A percentile compares a stretch with the other conserved stretches of the same genome.
These are phyloP conservation scores for Halictus ligatus DNA, from an alignment of 2,888 invertebrate species.

Conservation along the genomic window DNA sequence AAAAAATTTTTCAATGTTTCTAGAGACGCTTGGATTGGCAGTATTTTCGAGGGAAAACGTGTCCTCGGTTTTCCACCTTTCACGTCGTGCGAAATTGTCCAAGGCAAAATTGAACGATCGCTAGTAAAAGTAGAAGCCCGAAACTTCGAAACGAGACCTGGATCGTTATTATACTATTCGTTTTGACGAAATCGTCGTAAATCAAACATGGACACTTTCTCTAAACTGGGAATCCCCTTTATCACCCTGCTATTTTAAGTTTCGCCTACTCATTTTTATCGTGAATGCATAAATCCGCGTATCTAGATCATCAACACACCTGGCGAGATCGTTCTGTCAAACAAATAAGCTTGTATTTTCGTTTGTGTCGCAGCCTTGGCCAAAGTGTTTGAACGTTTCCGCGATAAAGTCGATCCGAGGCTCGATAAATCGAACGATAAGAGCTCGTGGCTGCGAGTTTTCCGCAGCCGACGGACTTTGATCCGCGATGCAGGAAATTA, in stretches of 20 bases:
- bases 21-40: background rate
- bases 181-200: background rate
- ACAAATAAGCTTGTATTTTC: background rate
- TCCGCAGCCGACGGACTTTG: conserved; percentile 24
- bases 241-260: too few species aligned
- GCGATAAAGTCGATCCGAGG: conserved; percentile 34
- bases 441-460: background rate
- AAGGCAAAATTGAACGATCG: background rate
- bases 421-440: conserved; percentile 51
- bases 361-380: conserved; percentile 26
- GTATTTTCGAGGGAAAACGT: too few species aligned
- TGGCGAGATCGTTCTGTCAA: background rate
- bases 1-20: background rate
- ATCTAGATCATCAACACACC: background rate
- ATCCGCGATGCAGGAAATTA: background rate
- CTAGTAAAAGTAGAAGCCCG: background rate
- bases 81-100: background rate
- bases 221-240: background rate
- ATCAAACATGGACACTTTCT: background rate
- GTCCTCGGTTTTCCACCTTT: background rate
- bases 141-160: background rate
- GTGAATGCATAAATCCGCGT: background rate
- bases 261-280: background rate
- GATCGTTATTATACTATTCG: background rate
- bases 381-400: conserved; percentile 29